Percentiles rank a stretch among this genome's conserved stretches.
These are phyloP conservation scores for Eudemis profundana DNA, from an alignment of 2,888 invertebrate genomes.

Conservation along the genomic window DNA sequence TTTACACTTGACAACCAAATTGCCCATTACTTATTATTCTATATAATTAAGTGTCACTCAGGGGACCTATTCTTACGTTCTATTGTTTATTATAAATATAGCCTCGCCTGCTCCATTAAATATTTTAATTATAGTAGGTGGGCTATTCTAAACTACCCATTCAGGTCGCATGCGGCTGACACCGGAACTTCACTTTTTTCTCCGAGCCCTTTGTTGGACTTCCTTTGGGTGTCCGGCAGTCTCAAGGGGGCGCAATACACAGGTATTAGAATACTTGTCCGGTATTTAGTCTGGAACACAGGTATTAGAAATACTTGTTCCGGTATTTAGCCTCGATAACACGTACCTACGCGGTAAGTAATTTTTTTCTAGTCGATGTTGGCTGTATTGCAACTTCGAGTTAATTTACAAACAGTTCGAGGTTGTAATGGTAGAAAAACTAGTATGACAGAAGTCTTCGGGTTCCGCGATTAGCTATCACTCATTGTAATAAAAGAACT, in stretches of 20 bases:
- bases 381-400: no score
- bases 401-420: no score
- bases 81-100: background rate
- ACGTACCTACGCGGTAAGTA: background rate
- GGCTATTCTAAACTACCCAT: slow-evolving; percentile 33
- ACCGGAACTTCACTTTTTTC: slow-evolving; percentile 77
- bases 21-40: background rate
- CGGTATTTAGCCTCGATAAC: background rate
- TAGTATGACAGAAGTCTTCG: no score
- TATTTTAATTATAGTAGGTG: slow-evolving; percentile 23
- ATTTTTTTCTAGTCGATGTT: no score
- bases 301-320: slow-evolving; percentile 21
- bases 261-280: slow-evolving; percentile 21
- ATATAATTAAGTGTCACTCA: slow-evolving; percentile 6
- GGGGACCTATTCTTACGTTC: background rate
- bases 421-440: no score
- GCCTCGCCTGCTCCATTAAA: slow-evolving; percentile 4
- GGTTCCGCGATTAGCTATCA: no score
- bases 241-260: slow-evolving; percentile 51
- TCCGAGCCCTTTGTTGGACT: slow-evolving; percentile 74
- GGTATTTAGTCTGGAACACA: background rate
- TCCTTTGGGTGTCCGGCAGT: slow-evolving; percentile 58
- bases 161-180: slow-evolving; percentile 67
- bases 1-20: no score
- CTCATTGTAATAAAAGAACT: no score